Percentiles rank a stretch among this genome's conserved stretches.
These are phyloP conservation scores for Tetheella fluctuosa DNA, from an alignment of 2,888 invertebrate genomes.

Conservation along the genomic window DNA sequence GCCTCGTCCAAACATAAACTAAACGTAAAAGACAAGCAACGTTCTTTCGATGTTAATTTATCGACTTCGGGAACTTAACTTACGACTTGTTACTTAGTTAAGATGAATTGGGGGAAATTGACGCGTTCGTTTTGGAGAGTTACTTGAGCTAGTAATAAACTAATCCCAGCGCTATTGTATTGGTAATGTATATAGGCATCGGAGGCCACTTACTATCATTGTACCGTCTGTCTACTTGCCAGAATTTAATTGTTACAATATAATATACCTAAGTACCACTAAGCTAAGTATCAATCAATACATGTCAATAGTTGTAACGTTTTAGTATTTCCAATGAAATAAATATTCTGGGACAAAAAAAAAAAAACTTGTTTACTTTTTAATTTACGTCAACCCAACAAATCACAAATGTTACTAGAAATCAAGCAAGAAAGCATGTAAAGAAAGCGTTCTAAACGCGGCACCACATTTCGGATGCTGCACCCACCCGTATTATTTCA, in stretches of 20 bases:
- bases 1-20: conserved; percentile 35
- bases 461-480: conserved; percentile 20
- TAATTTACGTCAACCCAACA: too few species aligned
- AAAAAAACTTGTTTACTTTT: too few species aligned
- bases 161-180: too few species aligned
- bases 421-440: conserved; percentile 6
- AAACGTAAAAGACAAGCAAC: conserved; percentile 28
- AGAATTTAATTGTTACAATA: too few species aligned
- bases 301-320: too few species aligned
- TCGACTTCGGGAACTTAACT: conserved; percentile 19
- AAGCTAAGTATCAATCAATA: too few species aligned
- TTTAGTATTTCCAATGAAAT: too few species aligned
- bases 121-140: conserved; percentile 21
- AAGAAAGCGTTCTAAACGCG: conserved; percentile 18
- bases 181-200: too few species aligned
- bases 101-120: conserved; percentile 20
- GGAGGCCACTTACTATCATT: too few species aligned
- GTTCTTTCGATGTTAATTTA: conserved; percentile 39
- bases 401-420: background rate
- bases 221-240: too few species aligned
- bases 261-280: too few species aligned
- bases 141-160: conserved; percentile 30
- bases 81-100: conserved; percentile 28
- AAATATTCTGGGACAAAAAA: too few species aligned
- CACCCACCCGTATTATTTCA: conserved; percentile 16